Percentiles rank a stretch among this genome's conserved stretches.
These are phyloP conservation scores for Coremacera marginata DNA, from an alignment of 2,888 invertebrate species.

Conservation along the genomic window DNA sequence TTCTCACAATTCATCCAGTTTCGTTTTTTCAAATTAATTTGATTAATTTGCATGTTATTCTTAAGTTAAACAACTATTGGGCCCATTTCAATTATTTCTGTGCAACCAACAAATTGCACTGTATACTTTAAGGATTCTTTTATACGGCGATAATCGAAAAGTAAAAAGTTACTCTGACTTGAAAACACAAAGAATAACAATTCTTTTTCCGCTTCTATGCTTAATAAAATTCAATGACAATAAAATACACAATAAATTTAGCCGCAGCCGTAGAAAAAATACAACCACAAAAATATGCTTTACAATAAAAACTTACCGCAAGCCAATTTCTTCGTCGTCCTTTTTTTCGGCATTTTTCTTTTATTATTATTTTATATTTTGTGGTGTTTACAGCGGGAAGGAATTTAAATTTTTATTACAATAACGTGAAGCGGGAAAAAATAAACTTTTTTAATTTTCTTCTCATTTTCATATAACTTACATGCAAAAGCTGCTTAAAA, in stretches of 20 bases:
- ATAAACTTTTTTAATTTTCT: conserved; percentile 21
- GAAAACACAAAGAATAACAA: background rate
- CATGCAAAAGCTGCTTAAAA: conserved; percentile 1
- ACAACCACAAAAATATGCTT: no score
- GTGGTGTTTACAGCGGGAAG: no score
- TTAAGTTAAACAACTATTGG: background rate
- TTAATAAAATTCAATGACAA: conserved; percentile 51
- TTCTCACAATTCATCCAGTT: no score
- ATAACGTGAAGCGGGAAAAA: conserved; percentile 9
- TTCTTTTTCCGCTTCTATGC: conserved; percentile 35
- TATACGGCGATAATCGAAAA: background rate
- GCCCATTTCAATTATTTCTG: background rate
- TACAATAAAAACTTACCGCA: no score
- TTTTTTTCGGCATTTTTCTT: conserved; percentile 31
- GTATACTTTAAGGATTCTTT: background rate
- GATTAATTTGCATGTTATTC: no score
- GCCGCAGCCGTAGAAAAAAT: no score
- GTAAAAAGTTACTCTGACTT: no score
- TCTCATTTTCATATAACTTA: conserved; percentile 18
- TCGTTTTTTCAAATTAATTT: no score
- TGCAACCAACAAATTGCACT: background rate
- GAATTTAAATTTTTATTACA: background rate
- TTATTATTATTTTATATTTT: no score
- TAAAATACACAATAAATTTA: conserved; percentile 54
- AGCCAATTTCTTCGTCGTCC: no score